phyloP scores from a whole-genome alignment of 2,797 vertebrate genomes.

The Eurystomus glaucurus region DNA sequence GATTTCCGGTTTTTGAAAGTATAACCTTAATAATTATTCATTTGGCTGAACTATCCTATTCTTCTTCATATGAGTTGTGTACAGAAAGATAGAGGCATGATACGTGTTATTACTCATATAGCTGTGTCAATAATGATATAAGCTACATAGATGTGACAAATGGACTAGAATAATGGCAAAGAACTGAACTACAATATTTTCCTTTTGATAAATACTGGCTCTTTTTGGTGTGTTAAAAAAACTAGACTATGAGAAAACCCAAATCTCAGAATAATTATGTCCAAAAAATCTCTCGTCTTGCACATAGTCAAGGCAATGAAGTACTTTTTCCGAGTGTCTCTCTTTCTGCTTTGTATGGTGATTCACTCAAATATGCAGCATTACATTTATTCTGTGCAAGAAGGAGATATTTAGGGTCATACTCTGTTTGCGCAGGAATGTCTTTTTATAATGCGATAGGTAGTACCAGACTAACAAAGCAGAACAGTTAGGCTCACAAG shows the following conservation, averaged over 20 bases:
- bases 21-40: constrained; percentile 39
- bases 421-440: background rate
- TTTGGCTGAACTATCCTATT: constrained; percentile 1
- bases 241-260: background rate
- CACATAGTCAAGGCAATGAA: background rate
- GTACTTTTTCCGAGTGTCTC: background rate
- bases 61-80: background rate
- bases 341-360: background rate
- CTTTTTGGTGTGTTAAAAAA: background rate
- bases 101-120: constrained; percentile 49
- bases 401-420: background rate
- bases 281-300: rapidly evolving
- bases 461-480: background rate
- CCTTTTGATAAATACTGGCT: background rate
- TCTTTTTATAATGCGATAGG: background rate
- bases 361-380: background rate
- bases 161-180: background rate
- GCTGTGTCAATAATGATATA: constrained; percentile 32
- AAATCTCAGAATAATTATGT: background rate
- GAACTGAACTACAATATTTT: constrained; percentile 27
- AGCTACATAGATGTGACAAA: background rate
- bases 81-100: background rate
- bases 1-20: constrained; percentile 54
- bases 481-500: background rate
- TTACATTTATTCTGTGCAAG: background rate